Percentiles rank a stretch among this genome's conserved stretches.
These are phyloP conservation scores for Chironomus tentans DNA, from an alignment of 2,888 invertebrate genomes.

Conservation along the genomic window DNA sequence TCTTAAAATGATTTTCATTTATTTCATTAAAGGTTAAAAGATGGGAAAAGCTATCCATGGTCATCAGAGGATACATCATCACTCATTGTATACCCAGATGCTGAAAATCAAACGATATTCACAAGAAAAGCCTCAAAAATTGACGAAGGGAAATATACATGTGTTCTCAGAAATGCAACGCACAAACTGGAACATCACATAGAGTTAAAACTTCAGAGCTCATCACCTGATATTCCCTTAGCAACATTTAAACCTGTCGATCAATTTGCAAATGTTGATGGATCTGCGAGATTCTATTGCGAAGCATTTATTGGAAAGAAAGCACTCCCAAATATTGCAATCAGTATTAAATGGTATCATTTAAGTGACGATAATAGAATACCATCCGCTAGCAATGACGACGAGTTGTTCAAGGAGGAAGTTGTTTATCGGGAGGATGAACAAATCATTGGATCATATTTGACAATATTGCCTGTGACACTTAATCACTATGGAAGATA, in stretches of 20 bases:
- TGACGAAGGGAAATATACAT: constrained; percentile 67
- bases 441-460: constrained; percentile 62
- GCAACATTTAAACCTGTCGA: constrained; percentile 60
- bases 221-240: constrained; percentile 51
- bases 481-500: constrained; percentile 62
- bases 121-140: constrained; percentile 52
- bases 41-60: constrained; percentile 67
- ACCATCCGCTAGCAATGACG: constrained; percentile 28
- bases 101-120: constrained; percentile 70
- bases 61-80: constrained; percentile 54
- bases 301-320: constrained; percentile 66
- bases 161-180: constrained; percentile 62
- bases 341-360: constrained; percentile 61
- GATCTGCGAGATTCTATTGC: constrained; percentile 59
- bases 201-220: constrained; percentile 56
- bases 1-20: background rate
- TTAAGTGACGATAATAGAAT: constrained; percentile 43
- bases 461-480: constrained; percentile 51
- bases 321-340: constrained; percentile 59
- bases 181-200: constrained; percentile 55
- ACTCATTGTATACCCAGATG: constrained; percentile 65
- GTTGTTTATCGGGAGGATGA: constrained; percentile 52
- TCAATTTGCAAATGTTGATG: constrained; percentile 53
- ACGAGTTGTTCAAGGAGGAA: constrained; percentile 22
- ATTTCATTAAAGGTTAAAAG: constrained; percentile 57